Conservation (phyloP, 2,888 invertebrate species). For the Aplocera efformata region DNA sequence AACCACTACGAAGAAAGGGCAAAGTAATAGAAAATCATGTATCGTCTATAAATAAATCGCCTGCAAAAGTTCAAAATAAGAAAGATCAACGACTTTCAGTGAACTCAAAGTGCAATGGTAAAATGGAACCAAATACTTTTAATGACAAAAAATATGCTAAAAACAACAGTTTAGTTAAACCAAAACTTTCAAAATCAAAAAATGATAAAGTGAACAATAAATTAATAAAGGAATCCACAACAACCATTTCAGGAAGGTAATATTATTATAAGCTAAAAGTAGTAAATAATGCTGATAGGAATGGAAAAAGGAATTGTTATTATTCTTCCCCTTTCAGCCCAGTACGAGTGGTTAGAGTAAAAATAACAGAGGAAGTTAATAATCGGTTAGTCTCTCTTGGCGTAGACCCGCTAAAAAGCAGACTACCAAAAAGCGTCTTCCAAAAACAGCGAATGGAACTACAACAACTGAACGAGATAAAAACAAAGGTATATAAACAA, state of each 20-base stretch:
- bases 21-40: constrained; percentile 6
- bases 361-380: constrained; percentile 73
- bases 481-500: constrained; percentile 73
- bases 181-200: constrained; percentile 14
- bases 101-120: constrained; percentile 9
- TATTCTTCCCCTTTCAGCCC: constrained; percentile 51
- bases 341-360: constrained; percentile 62
- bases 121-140: constrained; percentile 10
- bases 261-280: constrained; percentile 6
- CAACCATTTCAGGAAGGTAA: constrained; percentile 18
- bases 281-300: background rate
- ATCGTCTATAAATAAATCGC: constrained; percentile 6
- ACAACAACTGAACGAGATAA: constrained; percentile 77
- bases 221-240: constrained; percentile 10
- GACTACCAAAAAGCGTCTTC: constrained; percentile 77
- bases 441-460: constrained; percentile 79
- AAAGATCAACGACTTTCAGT: constrained; percentile 4
- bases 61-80: constrained; percentile 6
- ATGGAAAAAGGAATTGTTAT: background rate
- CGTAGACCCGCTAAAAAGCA: constrained; percentile 82
- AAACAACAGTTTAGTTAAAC: constrained; percentile 12
- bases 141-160: constrained; percentile 14
- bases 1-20: constrained; percentile 23
- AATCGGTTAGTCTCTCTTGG: constrained; percentile 80
- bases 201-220: constrained; percentile 17